phyloP scores from a whole-genome alignment of 2,888 invertebrate genomes.

The Meganola albula region DNA sequence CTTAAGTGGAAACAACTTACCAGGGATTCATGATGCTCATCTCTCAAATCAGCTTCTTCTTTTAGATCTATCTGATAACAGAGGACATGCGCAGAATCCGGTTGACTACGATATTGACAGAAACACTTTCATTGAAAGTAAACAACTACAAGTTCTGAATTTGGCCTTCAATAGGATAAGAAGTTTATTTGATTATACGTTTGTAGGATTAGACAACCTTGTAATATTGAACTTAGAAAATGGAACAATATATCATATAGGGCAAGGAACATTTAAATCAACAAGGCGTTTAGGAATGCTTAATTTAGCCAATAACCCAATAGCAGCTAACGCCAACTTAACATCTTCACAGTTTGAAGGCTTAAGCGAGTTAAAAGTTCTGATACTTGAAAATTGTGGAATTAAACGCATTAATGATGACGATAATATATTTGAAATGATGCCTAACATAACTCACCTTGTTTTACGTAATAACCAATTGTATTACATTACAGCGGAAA shows the following conservation, averaged over 20 bases:
- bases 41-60: slow-evolving; percentile 63
- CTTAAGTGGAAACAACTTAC: slow-evolving; percentile 72
- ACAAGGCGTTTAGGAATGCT: slow-evolving; percentile 62
- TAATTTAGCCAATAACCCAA: slow-evolving; percentile 74
- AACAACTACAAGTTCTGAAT: slow-evolving; percentile 65
- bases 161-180: slow-evolving; percentile 75
- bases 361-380: slow-evolving; percentile 61
- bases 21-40: slow-evolving; percentile 69
- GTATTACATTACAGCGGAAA: slow-evolving; percentile 53
- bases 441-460: slow-evolving; percentile 69
- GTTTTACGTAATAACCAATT: slow-evolving; percentile 70
- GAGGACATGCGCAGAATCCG: slow-evolving; percentile 54
- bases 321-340: slow-evolving; percentile 59
- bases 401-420: slow-evolving; percentile 58
- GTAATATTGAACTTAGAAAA: slow-evolving; percentile 72
- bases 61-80: slow-evolving; percentile 73
- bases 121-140: slow-evolving; percentile 68
- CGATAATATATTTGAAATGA: slow-evolving; percentile 70
- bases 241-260: slow-evolving; percentile 69
- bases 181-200: slow-evolving; percentile 67
- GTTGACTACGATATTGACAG: slow-evolving; percentile 71
- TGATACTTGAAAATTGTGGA: slow-evolving; percentile 70
- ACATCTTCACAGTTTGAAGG: slow-evolving; percentile 64
- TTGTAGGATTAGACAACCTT: slow-evolving; percentile 68
- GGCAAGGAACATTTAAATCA: slow-evolving; percentile 60